A percentile compares a stretch with the other conserved stretches of the same genome.
These are phyloP conservation scores for Microctonus hyperodae DNA, from an alignment of 2,888 invertebrate species.

Conservation along the genomic window DNA sequence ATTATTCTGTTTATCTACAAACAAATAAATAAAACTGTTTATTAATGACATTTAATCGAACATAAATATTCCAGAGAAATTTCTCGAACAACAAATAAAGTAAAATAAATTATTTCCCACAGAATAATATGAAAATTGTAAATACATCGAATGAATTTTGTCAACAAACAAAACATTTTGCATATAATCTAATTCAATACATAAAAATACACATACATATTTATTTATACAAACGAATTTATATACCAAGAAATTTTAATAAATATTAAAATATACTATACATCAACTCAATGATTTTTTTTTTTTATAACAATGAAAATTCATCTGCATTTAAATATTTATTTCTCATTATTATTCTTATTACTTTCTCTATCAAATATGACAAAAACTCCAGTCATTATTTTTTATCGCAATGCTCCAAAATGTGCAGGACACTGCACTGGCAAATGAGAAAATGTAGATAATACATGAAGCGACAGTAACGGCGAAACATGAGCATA, in stretches of 20 bases:
- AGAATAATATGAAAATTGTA: not conserved
- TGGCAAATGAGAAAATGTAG: constrained; percentile 15
- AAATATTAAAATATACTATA: not conserved
- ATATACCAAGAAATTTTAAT: not conserved
- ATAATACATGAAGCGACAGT: not conserved
- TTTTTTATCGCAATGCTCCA: not conserved
- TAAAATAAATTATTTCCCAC: not conserved
- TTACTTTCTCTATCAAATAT: not conserved
- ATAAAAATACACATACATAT: too few species aligned
- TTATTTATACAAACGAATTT: too few species aligned
- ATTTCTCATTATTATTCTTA: not conserved
- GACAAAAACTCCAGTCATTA: not conserved
- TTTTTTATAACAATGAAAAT: not conserved
- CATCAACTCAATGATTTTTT: not conserved
- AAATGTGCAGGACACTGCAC: not conserved
- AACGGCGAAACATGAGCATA: constrained; percentile 13
- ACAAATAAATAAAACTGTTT: not conserved
- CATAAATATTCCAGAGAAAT: not conserved
- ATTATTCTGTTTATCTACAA: too few species aligned
- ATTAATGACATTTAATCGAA: not conserved
- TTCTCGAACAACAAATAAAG: too few species aligned
- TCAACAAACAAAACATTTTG: not conserved
- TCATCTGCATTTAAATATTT: not conserved
- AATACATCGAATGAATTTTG: not conserved
- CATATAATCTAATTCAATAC: not conserved